phyloP scores from a whole-genome alignment of 2,888 invertebrate species.

The Epistrophe grossulariae region DNA sequence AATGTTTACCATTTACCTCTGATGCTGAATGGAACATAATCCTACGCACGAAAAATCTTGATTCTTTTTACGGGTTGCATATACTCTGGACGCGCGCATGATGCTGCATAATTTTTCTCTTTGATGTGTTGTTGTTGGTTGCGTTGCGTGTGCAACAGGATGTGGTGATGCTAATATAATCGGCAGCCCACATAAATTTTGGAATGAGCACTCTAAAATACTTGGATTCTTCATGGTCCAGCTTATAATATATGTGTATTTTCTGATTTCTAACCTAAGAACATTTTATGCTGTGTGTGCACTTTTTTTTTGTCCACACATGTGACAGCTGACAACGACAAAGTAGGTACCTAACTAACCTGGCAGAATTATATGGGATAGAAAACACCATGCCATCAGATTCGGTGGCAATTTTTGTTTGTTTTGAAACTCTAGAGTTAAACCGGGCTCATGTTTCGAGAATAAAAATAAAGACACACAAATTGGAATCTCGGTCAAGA shows the following conservation, averaged over 20 bases:
- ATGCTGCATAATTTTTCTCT: slow-evolving; percentile 23
- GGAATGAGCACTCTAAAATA: slow-evolving; percentile 40
- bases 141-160: slow-evolving; percentile 64
- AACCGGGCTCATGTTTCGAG: slow-evolving; percentile 54
- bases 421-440: slow-evolving; percentile 57
- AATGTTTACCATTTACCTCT: slow-evolving; percentile 2
- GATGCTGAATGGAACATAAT: slow-evolving; percentile 32
- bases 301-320: not conserved
- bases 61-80: slow-evolving; percentile 33
- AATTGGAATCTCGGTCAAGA: slow-evolving; percentile 68
- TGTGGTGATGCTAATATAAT: slow-evolving; percentile 58
- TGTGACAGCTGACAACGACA: slow-evolving; percentile 51
- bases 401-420: slow-evolving; percentile 40
- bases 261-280: slow-evolving; percentile 56
- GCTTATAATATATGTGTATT: not conserved
- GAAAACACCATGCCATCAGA: slow-evolving; percentile 9
- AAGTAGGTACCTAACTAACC: not conserved
- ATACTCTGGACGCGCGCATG: slow-evolving; percentile 38
- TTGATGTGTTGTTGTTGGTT: not conserved
- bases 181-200: slow-evolving; percentile 49
- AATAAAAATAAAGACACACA: not conserved
- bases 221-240: slow-evolving; percentile 26
- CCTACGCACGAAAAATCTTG: slow-evolving; percentile 46
- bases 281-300: slow-evolving; percentile 16
- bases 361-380: slow-evolving; percentile 29